Evolutionary conservation across 92 coral and sea anemone species (phyloP), one percentile per base, ranked within the genome.

Genomic region (Paragorgia papillata): DNA sequence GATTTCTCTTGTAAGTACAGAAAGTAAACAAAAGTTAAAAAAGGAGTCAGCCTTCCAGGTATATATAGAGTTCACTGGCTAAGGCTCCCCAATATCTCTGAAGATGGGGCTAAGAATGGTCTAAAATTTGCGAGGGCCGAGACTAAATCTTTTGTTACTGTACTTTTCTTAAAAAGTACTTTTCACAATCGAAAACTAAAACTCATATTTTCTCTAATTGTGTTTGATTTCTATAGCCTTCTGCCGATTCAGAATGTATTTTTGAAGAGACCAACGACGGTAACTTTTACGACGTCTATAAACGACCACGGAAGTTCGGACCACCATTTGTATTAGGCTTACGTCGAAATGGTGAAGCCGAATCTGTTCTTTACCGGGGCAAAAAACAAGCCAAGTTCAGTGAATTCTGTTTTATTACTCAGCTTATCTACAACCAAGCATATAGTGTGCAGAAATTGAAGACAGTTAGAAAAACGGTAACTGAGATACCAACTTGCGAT

Each of bases 321-420:
- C 78, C 78, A 15, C 63, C 78, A 14, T 71, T 53, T 54, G 78
- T 71, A 19, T 37, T 71, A 25, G 78, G 78, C 57, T 43, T 71
- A 21, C 61, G 78, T 9, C 53, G 54, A 41, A 54, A 71, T 55
- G 78, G 78, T 7, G 78, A 71, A 54, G 78, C 78, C 4, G 64
- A 71, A 27, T 71, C 78, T 18, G 37, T 58, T 71, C 65, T 71
- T 35, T 71, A 71, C 58, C 63, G 78, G 34, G 78, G 78, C 0
- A 54, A 71, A 13, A 71, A 71, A 31, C 78, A 71, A 71, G 78
- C 78, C 30, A 71, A 71, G 43, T 71, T 71, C 19, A 71, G 78
- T 56, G 78, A 71, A 56, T 71, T 71, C 43, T 71, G 64, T 71
- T 71, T 71, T 41, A 53, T 71, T 37, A 53, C 78, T 24, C 78